Evolutionary conservation across 2,888 invertebrate genomes (phyloP), one percentile per base, ranked within the genome.

Genomic region (Drosophila paracracens): DNA sequence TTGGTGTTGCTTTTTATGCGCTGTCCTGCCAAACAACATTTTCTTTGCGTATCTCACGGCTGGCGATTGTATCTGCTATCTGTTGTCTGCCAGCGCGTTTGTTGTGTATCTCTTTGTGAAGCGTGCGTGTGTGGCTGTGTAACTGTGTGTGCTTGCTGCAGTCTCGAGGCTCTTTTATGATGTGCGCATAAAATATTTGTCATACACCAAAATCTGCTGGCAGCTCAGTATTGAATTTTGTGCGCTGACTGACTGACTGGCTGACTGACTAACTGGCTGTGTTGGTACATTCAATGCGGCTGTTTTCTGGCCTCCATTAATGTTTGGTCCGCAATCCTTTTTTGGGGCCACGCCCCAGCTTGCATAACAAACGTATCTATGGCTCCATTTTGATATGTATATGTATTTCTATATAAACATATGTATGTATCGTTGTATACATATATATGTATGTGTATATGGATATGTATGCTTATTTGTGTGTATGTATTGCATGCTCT

Each of bases 171-270:
- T 78, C 79, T 86, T 81, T 84, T 84, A 84, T 89, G 84, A 84
- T 89, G 87, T 86, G 87, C 89, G 89, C 84, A 84, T 84, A 84
- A 84, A 84, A 84, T 84, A 84, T 84, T 84, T 84, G 87, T 84
- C 89, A 84, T 88, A 79, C 87, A 81, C 78, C 70, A 74, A 80
- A 89, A 82, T 88, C 82, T 83, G 77, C 76, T 69, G 70, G 70
- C 69, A 74, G 74, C 60, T 31, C 57, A 50, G 70, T 81, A 78
- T 78, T 81, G 70, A 81, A 70, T 77, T 54, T 70, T 70, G 51
- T 67, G 33, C 62, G 54, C 72, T 54, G 43, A 48, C 54, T 60
- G 79, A 67, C 63, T 56, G 69, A 54, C 64, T 59, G 48, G 40
- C 63, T 40, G 66, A 40, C 36, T 63, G 51, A 58, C 36, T 54